Base-by-base conservation (phyloP, 2,888 invertebrate genomes). In the Drosophila lacicola region DNA sequence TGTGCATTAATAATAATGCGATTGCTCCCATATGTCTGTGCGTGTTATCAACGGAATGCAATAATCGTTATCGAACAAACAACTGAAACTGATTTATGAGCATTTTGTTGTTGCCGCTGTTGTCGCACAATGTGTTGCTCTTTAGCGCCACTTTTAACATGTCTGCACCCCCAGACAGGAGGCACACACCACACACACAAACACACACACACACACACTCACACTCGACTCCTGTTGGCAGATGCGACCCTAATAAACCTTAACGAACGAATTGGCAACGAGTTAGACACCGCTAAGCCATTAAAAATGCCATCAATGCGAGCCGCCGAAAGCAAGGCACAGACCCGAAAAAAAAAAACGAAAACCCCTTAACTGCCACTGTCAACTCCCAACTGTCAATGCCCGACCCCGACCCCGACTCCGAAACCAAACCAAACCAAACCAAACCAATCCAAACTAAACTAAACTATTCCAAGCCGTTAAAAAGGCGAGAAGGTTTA, bases 281-380 rank as follows among this genome's bases (percentile, higher is more conserved):
- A 79, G 79, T 76, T 76, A 76, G 72, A 80, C 80, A 80, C 77
- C 73, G 78, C 55, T 69, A 73, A 66, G 88, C 89, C 89, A 87
- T 88, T 87, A 83, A 87, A 89, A 83, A 81, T 72, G 83, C 72
- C 67, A 88, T 88, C 88, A 86, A 82, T 74, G 78, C 62, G 61
- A 78, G 46, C 46, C 51, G 25, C 60, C 37, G 45, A 58, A 56
- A 56, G 50, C 55, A 45, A 19, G 49, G 45, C 49, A 29, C 42
- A 44, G 37, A 39, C 51, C 36, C 41, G 37, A 57, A 47, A 70
- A 37, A 34, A 54, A 54, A 45, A 41, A 51, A n/a, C n/a, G 17
- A 4, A 13, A 67, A 36, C 14, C 49, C 64, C 63, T 37, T 54
- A 54, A 53, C 47, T 29, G 36, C 41, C 39, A 64, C 37, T 21